Percentiles rank a stretch among this genome's conserved stretches.
Conservation (phyloP, 2,888 invertebrate genomes). For the Anthoptus insignis region DNA sequence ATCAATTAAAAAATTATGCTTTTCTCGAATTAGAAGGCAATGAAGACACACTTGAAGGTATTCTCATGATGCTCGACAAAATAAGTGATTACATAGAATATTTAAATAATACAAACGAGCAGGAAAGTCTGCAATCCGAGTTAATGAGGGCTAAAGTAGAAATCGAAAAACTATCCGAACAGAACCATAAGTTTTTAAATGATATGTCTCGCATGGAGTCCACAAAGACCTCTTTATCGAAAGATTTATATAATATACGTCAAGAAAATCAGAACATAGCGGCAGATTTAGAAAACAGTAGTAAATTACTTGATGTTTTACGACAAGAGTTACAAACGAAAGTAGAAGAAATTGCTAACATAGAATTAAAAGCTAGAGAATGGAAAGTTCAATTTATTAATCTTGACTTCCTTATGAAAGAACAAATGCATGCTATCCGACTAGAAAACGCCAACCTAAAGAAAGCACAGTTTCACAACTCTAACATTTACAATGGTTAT, state of each 20-base stretch:
- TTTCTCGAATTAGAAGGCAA: slow-evolving; percentile 42
- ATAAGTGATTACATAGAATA: slow-evolving; percentile 54
- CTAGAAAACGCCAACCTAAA: slow-evolving; percentile 63
- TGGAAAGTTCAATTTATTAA: slow-evolving; percentile 62
- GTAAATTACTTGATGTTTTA: slow-evolving; percentile 58
- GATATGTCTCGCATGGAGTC: slow-evolving; percentile 54
- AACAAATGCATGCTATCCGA: slow-evolving; percentile 60
- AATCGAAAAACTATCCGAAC: slow-evolving; percentile 55
- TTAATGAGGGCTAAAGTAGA: slow-evolving; percentile 56
- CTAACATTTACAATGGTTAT: too few relatives aligned
- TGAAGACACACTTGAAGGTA: slow-evolving; percentile 53
- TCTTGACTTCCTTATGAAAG: slow-evolving; percentile 59
- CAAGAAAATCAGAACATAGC: slow-evolving; percentile 55
- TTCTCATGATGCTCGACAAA: slow-evolving; percentile 60
- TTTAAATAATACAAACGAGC: slow-evolving; percentile 46
- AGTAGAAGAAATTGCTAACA: slow-evolving; percentile 58
- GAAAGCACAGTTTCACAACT: too few relatives aligned
- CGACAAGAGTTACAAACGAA: slow-evolving; percentile 62
- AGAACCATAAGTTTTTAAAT: slow-evolving; percentile 55
- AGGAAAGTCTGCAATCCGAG: slow-evolving; percentile 48
- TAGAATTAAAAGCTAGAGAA: slow-evolving; percentile 61
- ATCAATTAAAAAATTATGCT: slow-evolving; percentile 52
- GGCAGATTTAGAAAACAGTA: slow-evolving; percentile 55
- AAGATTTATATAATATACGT: slow-evolving; percentile 54
- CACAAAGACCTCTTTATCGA: slow-evolving; percentile 51